Conservation (phyloP, 2,113 vertebrate species). For the Bettongia penicillata region DNA sequence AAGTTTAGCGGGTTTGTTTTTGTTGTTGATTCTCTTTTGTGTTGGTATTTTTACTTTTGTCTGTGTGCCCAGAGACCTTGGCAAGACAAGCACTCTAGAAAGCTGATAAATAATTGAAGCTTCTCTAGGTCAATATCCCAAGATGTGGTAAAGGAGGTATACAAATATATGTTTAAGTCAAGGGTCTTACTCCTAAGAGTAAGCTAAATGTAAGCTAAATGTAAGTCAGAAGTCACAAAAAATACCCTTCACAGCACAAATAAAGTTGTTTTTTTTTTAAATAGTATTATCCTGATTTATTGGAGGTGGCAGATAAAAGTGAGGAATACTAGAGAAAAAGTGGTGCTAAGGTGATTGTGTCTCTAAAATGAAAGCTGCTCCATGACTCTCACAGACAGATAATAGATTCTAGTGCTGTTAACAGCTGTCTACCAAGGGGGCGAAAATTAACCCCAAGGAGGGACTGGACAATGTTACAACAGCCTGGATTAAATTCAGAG, state of each 20-base stretch:
- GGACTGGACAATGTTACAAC: not conserved
- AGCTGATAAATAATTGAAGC: constrained; percentile 68
- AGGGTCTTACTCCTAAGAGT: not conserved
- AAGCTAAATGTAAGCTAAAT: not conserved
- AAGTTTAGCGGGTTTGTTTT: not conserved
- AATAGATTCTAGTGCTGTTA: not conserved
- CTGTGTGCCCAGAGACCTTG: constrained; percentile 52
- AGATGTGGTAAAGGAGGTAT: constrained; percentile 20
- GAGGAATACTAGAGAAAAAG: not conserved
- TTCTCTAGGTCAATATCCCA: constrained; percentile 46
- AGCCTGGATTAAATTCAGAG: not conserved
- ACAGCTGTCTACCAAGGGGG: not conserved
- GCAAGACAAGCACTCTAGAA: constrained; percentile 67
- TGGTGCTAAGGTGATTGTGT: not conserved
- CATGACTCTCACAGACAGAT: not conserved
- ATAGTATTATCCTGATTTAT: not conserved
- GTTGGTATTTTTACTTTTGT: constrained; percentile 61
- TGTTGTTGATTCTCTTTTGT: constrained; percentile 7
- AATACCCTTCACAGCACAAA: not conserved
- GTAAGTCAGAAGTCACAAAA: not conserved
- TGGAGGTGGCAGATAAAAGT: not conserved
- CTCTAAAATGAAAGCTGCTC: not conserved
- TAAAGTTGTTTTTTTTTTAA: not conserved
- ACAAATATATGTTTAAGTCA: constrained; percentile 35
- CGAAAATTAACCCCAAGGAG: not conserved